A percentile compares a stretch with the other conserved stretches of the same genome.
These are phyloP conservation scores for Micromesistius poutassou DNA, from an alignment of 2,797 vertebrate genomes.

Conservation along the genomic window DNA sequence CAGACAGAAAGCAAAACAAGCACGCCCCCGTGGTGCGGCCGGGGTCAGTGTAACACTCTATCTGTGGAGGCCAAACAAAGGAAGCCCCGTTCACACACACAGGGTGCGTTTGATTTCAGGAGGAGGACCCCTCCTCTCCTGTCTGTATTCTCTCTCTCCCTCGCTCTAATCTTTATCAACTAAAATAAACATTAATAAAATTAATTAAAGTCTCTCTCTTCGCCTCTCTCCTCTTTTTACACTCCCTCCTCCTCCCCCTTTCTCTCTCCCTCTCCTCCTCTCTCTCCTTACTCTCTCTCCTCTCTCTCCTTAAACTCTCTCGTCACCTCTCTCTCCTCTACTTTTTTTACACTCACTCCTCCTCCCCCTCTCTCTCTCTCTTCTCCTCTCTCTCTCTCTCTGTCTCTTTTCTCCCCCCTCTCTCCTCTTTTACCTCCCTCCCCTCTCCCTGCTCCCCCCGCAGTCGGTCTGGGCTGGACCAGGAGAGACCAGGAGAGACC, in stretches of 20 bases:
- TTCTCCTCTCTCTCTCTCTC: neutral
- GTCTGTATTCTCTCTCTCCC: neutral
- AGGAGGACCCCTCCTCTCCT: neutral
- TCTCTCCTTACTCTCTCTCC: too few species aligned
- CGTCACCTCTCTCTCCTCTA: neutral
- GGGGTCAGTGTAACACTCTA: neutral
- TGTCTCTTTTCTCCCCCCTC: neutral
- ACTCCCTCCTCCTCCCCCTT: too few species aligned
- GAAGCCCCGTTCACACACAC: neutral
- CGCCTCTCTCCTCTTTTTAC: too few species aligned
- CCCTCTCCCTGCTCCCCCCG: too few species aligned
- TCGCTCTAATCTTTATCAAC: too few species aligned
- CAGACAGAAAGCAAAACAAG: neutral
- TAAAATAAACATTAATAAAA: neutral
- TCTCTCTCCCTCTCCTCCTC: too few species aligned
- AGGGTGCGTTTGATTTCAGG: neutral
- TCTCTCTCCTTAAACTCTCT: neutral
- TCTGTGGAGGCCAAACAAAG: neutral
- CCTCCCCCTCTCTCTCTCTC: too few species aligned
- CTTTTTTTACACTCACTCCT: too few species aligned
- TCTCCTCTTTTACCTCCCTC: neutral
- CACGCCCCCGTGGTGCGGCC: neutral
- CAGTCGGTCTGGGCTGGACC: too few species aligned
- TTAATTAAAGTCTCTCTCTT: neutral
- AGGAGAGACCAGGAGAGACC: neutral